Evolutionary conservation across 2,888 invertebrate species (phyloP).

Genomic region (Desoria tigrina): DNA sequence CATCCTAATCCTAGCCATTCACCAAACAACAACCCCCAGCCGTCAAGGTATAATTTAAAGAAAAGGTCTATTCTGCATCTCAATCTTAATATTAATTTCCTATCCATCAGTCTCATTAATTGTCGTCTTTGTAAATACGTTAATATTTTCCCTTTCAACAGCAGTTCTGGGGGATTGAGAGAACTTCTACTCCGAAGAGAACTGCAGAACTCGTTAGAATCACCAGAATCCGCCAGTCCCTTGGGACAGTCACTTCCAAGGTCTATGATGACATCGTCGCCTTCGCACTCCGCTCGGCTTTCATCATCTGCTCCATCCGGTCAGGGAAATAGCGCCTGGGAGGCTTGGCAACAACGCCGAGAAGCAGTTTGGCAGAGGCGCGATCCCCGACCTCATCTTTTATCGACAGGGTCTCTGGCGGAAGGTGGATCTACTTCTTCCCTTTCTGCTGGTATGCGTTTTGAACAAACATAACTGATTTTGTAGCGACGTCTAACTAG

Average conservation of each 20-base stretch:
- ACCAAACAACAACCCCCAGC: conserved; percentile 33
- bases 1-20: conserved; percentile 10
- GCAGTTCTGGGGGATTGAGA: conserved; percentile 45
- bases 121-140: not conserved
- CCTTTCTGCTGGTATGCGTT: conserved; percentile 41
- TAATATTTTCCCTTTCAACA: too few relatives aligned
- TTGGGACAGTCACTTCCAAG: conserved; percentile 57
- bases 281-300: conserved; percentile 63
- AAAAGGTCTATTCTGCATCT: not conserved
- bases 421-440: conserved; percentile 64
- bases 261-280: conserved; percentile 57
- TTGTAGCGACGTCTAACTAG: not conserved
- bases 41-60: conserved; percentile 30
- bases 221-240: conserved; percentile 57
- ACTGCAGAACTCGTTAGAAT: conserved; percentile 55
- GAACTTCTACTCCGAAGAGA: conserved; percentile 51
- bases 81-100: too few relatives aligned
- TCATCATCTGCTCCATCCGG: conserved; percentile 87
- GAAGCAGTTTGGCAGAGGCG: conserved; percentile 83
- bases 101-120: not conserved
- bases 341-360: conserved; percentile 51
- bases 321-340: conserved; percentile 63
- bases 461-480: not conserved
- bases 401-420: conserved; percentile 78
- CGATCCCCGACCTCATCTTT: conserved; percentile 80